Evolutionary conservation across 2,888 invertebrate species (phyloP), one percentile per base, ranked within the genome.

Genomic region (Macaria notata): DNA sequence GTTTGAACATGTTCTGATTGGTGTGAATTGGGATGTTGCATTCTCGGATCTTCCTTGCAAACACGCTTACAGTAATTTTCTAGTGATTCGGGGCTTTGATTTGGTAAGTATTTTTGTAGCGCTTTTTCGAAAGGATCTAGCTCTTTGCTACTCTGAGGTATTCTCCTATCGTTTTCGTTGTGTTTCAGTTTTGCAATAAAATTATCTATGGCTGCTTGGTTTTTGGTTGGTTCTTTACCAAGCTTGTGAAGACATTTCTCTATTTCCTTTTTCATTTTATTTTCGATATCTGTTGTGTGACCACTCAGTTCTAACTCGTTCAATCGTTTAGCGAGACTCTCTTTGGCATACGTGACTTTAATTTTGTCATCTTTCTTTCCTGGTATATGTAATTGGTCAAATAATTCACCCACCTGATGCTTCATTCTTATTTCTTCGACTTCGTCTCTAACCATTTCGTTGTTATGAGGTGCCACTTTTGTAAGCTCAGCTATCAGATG

Each of bases 401-500:
- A 76, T 51, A 86, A 73, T 6, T 74, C 61, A 4, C 65, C 62
- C 9, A 88, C 70, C 65, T 83, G 84, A 9, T 79, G 66, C 29
- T 72, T 75, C 53, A 86, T 60, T 53, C 79, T 68, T 33, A 86
- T 77, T 69, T 81, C 79, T 60, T 84, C 76, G 2, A 77, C 76
- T 68, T 83, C 79, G 31, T 79, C 70, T 57, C 69, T 68, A 29
- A 86, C 61, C 8, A 67, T 61, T 36, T 76, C 69, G 33, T 76
- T 65, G 31, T 64, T 63, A 19, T 84, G 81, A 45, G 74, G 39
- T 0, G 79, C 76, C 3, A 86, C 75, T 59, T 72, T 73, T 46
- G 72, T 64, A 43, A 88, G 65, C 45, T 84, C 83, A 63, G 78
- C 76, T n/a, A 86, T 46, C n/a, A 86, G 60, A 53, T 78, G 71